Evolutionary conservation across 2,113 vertebrate genomes (phyloP), one percentile per base, ranked within the genome.

Genomic region (Nymphicus hollandicus): DNA sequence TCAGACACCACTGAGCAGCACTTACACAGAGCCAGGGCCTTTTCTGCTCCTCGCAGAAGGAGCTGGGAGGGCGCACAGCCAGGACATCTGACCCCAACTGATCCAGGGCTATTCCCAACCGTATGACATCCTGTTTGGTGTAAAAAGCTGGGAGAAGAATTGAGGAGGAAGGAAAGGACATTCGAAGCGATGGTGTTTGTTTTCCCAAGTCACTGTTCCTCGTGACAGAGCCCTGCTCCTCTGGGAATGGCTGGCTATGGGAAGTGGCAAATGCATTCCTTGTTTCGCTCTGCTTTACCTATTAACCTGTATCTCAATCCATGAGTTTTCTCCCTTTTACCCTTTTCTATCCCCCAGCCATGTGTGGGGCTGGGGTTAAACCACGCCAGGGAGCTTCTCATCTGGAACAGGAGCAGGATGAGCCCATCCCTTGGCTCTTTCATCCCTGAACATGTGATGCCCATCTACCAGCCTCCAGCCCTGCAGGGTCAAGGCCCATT

Each of bases 371-470:
- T 6, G 39, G 23, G 47, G 31, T 53, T 24, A 46, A 31, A 20
- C 44, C 31, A 0, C 18, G 3, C 8, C 5, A 17, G 63, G 85
- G 18, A 66, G 9, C 37, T 93, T n/a, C 49, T 53, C 2, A 8
- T 24, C 44, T 23, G 6, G 72, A 28, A 18, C 60, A 5, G 74
- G 64, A 14, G 10, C 2, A 1, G 61, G 74, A 64, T 69, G 39
- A 50, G 9, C 4, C 65, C 80, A 64, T 47, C 64, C 1, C 28
- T 73, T 33, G 90, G 84, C 49, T 70, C 41, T 8, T n/a, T 23
- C 4, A 6, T 1, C 4, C 2, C 33, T 2, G 0, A 10, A 1
- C 90, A 72, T 3, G 69, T 78, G 92, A 78, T 2, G 1, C 50
- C 9, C 7, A 0, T 17, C 44, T 20, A 12, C 19, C 49, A 6